Base-by-base conservation (phyloP, 2,888 invertebrate genomes). In the Calameuta idolon region DNA sequence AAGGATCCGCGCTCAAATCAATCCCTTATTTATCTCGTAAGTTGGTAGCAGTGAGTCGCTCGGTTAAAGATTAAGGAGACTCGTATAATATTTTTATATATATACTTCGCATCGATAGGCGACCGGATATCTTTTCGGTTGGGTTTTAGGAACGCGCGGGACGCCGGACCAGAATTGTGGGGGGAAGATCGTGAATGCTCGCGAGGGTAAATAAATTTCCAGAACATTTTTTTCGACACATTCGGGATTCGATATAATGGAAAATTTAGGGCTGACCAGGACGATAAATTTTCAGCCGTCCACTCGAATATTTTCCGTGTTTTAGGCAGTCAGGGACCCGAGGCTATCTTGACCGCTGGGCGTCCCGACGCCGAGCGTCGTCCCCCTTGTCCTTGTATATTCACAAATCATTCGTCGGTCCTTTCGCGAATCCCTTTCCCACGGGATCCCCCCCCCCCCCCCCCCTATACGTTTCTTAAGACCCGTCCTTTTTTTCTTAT, bases 251-350 rank as follows among this genome's bases (percentile, higher is more conserved):
- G 85, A 86, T 87, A 87, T 90, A 88, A 90, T 90, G 90, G 90
- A 90, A 91, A 91, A 91, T 91, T 91, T 90, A 91, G 89, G 90
- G 88, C 85, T 84, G 82, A 85, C 83, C 82, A 81, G 87, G 82
- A 87, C 91, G 89, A 90, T 91, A 91, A 91, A 91, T 91, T 91
- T 89, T 87, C 89, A 88, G 89, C 91, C 89, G 91, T 91, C 91
- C 89, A 89, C 90, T 91, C 88, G 90, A 91, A 90, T 91, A 91
- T 91, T 91, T 91, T 91, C 89, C 90, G 87, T 91, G 87, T 90
- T 91, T 89, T 89, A 89, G 90, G 88, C 87, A 87, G 88, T 87
- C 88, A 87, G 85, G 88, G 87, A 88, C 84, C 87, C 87, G 87
- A 85, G 87, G 88, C 89, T 91, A 90, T 91, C 91, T 90, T 90